Base-by-base conservation (phyloP, 2,113 vertebrate species). In the Trematocara unimaculatum region DNA sequence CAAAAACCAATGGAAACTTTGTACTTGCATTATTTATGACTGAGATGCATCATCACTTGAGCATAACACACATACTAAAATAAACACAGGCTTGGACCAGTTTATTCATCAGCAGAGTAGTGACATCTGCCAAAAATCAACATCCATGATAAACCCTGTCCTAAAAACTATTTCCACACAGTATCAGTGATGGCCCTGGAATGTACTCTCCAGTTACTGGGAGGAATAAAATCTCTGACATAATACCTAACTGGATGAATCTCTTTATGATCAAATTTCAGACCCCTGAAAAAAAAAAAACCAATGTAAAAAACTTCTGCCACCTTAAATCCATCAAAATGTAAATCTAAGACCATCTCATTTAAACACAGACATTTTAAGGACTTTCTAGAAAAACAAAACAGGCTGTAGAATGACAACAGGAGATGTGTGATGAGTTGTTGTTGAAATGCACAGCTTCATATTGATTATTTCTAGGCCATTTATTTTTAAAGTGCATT, bases 391-490 rank as follows among this genome's bases (percentile, higher is more conserved):
- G 33, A 74, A 29, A 84, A 79, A 84, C 6, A 1, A 86, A 60
- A 11, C n/a, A 33, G 64, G 49, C 7, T 55, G 53, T 23, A 54
- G 8, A 62, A 67, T 38, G 35, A 82, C 3, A 14, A n/a, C 58
- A 82, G 81, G 49, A 81, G 83, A 88, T 54, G 35, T 7, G 14
- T 60, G 79, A 45, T 38, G 53, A 86, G 89, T 81, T 89, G 88
- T 88, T 89, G 74, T 84, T 86, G 53, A 87, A 87, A 89, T 4
- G n/a, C 77, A 29, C 31, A 47, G 82, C 81, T 70, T 88, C 45
- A 11, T 92, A 93, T 94, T 92, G 94, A 94, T 94, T 87, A 89
- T 92, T 95, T 95, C 87, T 84, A 89, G 91, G 91, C 49, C 89
- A 74, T 90, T 91, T 94, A 94, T 94, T 94, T 94, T 93, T 95